Evolutionary conservation across 2,888 invertebrate genomes (phyloP).

Genomic region (Smittia aterrima): DNA sequence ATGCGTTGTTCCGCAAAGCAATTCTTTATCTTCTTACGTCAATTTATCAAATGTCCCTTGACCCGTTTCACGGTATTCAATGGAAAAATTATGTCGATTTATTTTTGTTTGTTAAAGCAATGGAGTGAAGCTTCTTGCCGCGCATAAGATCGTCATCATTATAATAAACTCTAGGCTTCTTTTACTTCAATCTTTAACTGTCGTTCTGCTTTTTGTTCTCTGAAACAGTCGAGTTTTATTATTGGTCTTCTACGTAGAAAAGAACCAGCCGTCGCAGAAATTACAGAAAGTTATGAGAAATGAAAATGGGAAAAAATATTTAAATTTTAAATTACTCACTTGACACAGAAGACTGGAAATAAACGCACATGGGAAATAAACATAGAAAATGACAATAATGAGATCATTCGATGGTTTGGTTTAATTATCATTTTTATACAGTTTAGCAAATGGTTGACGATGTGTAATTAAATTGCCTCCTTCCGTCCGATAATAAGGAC

Average conservation of each 20-base stretch:
- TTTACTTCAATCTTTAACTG: background rate
- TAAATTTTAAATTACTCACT: background rate
- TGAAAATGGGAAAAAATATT: slow-evolving; percentile 27
- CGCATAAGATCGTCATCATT: background rate
- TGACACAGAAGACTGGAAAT: background rate
- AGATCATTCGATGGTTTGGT: background rate
- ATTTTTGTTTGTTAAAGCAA: slow-evolving; percentile 1
- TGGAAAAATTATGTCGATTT: slow-evolving; percentile 6
- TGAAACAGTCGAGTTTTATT: background rate
- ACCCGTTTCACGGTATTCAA: background rate
- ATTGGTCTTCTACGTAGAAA: background rate
- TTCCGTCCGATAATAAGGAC: background rate
- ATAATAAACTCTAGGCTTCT: background rate
- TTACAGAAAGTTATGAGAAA: slow-evolving; percentile 12
- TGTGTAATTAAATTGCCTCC: background rate
- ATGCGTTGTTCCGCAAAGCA: background rate
- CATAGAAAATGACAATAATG: background rate
- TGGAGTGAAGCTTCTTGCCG: background rate
- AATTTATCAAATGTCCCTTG: background rate
- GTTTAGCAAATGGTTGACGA: background rate
- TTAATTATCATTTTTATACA: slow-evolving; percentile 10
- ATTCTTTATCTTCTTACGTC: background rate
- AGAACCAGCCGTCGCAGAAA: background rate
- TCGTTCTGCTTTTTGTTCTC: background rate
- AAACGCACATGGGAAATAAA: slow-evolving; percentile 3